Base-by-base conservation (phyloP, 2,888 invertebrate species). In the Automeris io region DNA sequence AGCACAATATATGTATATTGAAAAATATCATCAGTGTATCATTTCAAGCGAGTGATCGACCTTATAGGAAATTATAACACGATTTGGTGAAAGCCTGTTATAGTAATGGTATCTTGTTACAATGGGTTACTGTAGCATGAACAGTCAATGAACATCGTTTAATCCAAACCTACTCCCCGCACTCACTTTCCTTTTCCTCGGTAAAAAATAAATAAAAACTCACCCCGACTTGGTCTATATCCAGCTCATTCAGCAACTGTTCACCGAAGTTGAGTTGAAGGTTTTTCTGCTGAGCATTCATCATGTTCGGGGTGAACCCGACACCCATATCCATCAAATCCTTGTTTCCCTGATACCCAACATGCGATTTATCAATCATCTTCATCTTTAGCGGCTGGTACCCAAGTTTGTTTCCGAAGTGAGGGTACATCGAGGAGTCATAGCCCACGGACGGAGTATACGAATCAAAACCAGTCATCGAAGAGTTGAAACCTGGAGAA, bases 361-460 rank as follows among this genome's bases (percentile, higher is more conserved):
- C 37, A n/a, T 47, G 49, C 0, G 65, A 65, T 40, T 78, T 77
- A 3, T 70, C 70, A 34, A 60, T 41, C 32, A 61, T 42, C 49
- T 70, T 70, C 65, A 71, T 54, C 35, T 61, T 70, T 42, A 70
- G 22, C 1, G 73, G 74, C 39, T 68, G 74, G 49, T 72, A 82
- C 1, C 58, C 55, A 1, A 72, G 37, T 43, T 74, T 79, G 39
- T 57, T 72, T 43, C 39, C 59, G 43, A 83, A 85, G 50, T 81
- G 81, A 1, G 83, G 82, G 52, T 83, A 85, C 83, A 83, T 80
- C 0, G 74, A 57, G 0, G 83, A 67, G 44, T 85, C 85, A 45
- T 82, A 85, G 4, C 68, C 62, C 0, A 75, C 72, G 0, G 70
- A 29, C 0, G 74, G 58, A 0, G 66, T 57, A 47, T 72, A 81